Percentiles rank a stretch among this genome's conserved stretches.
Conservation (phyloP, 2,113 vertebrate genomes). For the Myodes glareolus region DNA sequence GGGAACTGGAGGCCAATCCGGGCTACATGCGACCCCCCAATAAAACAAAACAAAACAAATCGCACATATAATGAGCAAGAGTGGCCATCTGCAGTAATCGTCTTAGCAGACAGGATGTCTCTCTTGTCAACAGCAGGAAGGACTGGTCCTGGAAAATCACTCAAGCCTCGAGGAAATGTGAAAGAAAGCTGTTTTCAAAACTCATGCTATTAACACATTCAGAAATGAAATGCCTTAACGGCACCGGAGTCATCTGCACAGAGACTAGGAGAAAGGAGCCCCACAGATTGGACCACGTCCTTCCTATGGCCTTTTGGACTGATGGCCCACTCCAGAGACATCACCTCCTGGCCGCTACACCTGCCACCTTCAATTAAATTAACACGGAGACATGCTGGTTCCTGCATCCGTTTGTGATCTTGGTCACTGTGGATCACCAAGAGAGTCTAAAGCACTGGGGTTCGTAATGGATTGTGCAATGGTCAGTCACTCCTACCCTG, state of each 20-base stretch:
- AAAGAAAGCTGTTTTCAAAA: conserved; percentile 41
- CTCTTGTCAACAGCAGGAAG: conserved; percentile 72
- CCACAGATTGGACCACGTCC: not conserved
- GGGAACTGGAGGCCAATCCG: not conserved
- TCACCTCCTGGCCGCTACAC: not conserved
- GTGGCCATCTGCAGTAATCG: conserved; percentile 30
- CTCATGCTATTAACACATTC: conserved; percentile 23
- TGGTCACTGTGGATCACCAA: not conserved
- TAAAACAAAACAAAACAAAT: not conserved
- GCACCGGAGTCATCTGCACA: not conserved
- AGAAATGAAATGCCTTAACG: not conserved
- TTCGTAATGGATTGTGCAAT: not conserved
- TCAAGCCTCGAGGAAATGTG: conserved; percentile 21
- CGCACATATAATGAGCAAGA: not conserved
- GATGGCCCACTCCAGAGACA: conserved; percentile 21
- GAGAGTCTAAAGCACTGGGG: not conserved
- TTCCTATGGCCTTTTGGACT: not conserved
- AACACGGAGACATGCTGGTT: not conserved
- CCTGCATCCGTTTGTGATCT: not conserved
- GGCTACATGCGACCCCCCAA: not conserved
- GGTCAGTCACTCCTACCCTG: not conserved
- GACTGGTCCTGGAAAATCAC: conserved; percentile 64
- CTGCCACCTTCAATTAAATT: conserved; percentile 18
- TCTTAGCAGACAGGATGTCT: conserved; percentile 59
- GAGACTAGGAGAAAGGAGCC: not conserved